A percentile compares a stretch with the other conserved stretches of the same genome.
Evolutionary conservation across 2,797 vertebrate genomes (phyloP).

Genomic region (Limosa lapponica): DNA sequence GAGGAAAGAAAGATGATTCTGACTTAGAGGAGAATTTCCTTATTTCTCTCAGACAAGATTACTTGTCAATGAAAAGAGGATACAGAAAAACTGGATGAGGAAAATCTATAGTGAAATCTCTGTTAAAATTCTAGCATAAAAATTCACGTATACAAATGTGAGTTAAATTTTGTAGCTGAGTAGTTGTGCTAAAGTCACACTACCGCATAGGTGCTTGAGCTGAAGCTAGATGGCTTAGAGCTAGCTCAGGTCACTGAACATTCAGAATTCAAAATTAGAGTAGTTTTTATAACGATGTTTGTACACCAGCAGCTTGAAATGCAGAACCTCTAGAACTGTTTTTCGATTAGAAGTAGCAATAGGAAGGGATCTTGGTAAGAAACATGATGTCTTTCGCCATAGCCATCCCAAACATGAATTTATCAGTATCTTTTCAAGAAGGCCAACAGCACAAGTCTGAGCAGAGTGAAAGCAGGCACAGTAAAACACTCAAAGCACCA

Average conservation of each 20-base stretch:
- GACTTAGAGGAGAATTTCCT: neutral
- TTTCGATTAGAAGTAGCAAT: neutral
- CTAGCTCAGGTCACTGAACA: neutral
- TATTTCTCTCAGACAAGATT: neutral
- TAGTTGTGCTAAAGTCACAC: neutral
- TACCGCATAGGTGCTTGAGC: neutral
- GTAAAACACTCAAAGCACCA: neutral
- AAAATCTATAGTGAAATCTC: neutral
- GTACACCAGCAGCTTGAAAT: neutral
- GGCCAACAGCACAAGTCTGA: neutral
- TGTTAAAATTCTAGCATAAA: neutral
- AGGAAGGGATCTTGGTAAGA: neutral
- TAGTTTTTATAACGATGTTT: rapidly evolving
- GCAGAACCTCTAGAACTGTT: neutral
- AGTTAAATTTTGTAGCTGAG: neutral
- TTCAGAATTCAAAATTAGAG: neutral
- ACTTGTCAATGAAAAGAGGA: neutral
- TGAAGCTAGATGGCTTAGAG: neutral
- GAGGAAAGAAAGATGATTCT: neutral
- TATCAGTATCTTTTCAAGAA: neutral
- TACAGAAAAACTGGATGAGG: neutral
- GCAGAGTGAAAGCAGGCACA: neutral
- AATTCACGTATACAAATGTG: rapidly evolving
- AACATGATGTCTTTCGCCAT: neutral
- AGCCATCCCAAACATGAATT: neutral